Evolutionary conservation across 2,797 vertebrate species (phyloP).

Genomic region (Microctenopoma steveboyesi): DNA sequence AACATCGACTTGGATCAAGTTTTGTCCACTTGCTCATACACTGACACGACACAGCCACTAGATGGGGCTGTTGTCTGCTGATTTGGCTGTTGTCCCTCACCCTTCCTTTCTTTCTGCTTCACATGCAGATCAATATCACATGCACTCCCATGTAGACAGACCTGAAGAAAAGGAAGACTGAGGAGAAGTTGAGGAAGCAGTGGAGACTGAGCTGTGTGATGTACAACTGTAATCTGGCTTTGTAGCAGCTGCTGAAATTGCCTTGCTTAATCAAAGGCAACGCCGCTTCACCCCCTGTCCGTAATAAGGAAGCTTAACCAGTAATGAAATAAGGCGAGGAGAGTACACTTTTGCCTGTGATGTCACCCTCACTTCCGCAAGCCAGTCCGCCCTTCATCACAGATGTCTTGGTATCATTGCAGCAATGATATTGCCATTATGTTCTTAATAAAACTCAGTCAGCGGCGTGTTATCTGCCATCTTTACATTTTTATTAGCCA

Average conservation of each 20-base stretch:
- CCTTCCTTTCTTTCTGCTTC: conserved; percentile 54
- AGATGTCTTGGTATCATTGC: conserved; percentile 58
- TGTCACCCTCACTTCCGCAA: conserved; percentile 73
- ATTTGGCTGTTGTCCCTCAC: conserved; percentile 15
- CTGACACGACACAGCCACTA: conserved; percentile 59
- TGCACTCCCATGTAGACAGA: conserved; percentile 19
- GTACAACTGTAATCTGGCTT: conserved; percentile 82
- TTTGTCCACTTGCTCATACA: background rate
- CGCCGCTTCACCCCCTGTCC: conserved; percentile 49
- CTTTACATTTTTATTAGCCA: conserved; percentile 78
- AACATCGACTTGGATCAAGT: conserved; percentile 1
- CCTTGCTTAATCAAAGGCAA: conserved; percentile 84
- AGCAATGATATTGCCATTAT: conserved; percentile 65
- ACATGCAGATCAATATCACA: conserved; percentile 70
- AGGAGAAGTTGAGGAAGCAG: conserved; percentile 59
- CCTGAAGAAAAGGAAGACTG: conserved; percentile 12
- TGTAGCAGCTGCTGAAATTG: conserved; percentile 79
- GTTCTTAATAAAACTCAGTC: conserved; percentile 78
- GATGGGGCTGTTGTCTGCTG: conserved; percentile 73
- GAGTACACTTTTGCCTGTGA: conserved; percentile 70
- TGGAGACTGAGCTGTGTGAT: conserved; percentile 74
- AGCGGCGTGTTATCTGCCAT: conserved; percentile 72
- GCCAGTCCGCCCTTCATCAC: conserved; percentile 54
- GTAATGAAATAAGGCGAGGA: conserved; percentile 77
- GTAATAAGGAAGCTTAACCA: conserved; percentile 76